Base-by-base conservation (phyloP, 2,113 vertebrate species). In the Salvelinus sp. region DNA sequence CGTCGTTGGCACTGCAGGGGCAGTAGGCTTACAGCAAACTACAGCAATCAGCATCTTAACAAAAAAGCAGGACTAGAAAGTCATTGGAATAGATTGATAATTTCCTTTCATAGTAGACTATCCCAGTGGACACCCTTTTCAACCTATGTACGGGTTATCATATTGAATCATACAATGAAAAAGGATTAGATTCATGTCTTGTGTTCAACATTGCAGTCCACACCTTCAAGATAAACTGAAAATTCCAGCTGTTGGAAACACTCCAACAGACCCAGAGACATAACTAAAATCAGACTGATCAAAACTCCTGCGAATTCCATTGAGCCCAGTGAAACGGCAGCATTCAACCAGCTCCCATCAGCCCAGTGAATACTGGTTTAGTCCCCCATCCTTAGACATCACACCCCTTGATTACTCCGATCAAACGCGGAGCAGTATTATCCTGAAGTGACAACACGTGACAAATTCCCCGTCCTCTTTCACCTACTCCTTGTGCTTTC, bases 381-480 rank as follows among this genome's bases (percentile, higher is more conserved):
- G 95, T 94, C 66, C 94, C 95, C 85, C 78, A 86, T 93, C 92
- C 91, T 93, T 88, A 94, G 94, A 94, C 94, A 94, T 93, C 93
- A 91, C 92, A 92, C 87, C 90, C 92, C 93, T 92, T 93, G 93
- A 95, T 96, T 93, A 94, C 87, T 93, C 92, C 91, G 88, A 93
- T 92, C 92, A 92, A 89, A 91, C 83, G 85, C 83, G 93, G 92
- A 91, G 93, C 92, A 90, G 93, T 89, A 95, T 95, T 95, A 94
- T 94, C 93, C 94, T 83, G 89, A 88, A 93, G 92, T 94, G 94
- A 96, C 95, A 95, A 94, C 93, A 94, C 92, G 93, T 95, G 94
- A 94, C 93, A 94, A 94, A 95, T 95, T 94, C 95, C 92, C 94
- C 88, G 86, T 90, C 92, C 89, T 91, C 93, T 72, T 90, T 89